Conservation (phyloP, 2,888 invertebrate species). For the Papilio demoleus region DNA sequence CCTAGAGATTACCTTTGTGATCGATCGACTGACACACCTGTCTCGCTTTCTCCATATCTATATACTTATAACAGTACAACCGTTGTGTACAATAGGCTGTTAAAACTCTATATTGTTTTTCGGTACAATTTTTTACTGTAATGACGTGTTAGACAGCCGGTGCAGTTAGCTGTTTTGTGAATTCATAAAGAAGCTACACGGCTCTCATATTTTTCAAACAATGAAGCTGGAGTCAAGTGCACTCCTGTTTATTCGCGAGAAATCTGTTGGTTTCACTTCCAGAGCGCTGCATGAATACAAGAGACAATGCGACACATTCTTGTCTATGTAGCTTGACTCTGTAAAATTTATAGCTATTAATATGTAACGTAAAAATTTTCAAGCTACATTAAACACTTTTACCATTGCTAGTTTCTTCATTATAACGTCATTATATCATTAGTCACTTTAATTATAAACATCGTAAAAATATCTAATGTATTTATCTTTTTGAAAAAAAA, state of each 20-base stretch:
- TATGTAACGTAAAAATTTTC: background rate
- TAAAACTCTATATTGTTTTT: too few relatives aligned
- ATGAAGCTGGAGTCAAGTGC: conserved; percentile 20
- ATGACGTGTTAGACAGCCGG: conserved; percentile 13
- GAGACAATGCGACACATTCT: conserved; percentile 8
- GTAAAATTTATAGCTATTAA: background rate
- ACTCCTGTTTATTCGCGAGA: conserved; percentile 23
- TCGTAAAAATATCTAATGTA: too few relatives aligned
- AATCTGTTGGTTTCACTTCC: conserved; percentile 9
- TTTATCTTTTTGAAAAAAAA: too few relatives aligned
- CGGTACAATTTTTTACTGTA: too few relatives aligned
- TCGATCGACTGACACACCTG: background rate
- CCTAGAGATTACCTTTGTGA: conserved; percentile 1
- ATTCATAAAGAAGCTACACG: conserved; percentile 18
- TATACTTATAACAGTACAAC: too few relatives aligned
- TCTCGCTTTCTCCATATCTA: background rate
- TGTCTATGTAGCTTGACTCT: background rate
- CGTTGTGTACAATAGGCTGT: too few relatives aligned
- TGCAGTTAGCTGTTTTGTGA: conserved; percentile 14
- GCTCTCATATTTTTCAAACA: conserved; percentile 20
- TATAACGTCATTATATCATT: background rate
- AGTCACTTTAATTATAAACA: too few relatives aligned
- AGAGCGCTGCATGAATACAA: conserved; percentile 6
- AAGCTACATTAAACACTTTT: background rate
- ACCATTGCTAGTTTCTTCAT: background rate